Conservation (phyloP, 2,888 invertebrate species). For the Papilio protenor region DNA sequence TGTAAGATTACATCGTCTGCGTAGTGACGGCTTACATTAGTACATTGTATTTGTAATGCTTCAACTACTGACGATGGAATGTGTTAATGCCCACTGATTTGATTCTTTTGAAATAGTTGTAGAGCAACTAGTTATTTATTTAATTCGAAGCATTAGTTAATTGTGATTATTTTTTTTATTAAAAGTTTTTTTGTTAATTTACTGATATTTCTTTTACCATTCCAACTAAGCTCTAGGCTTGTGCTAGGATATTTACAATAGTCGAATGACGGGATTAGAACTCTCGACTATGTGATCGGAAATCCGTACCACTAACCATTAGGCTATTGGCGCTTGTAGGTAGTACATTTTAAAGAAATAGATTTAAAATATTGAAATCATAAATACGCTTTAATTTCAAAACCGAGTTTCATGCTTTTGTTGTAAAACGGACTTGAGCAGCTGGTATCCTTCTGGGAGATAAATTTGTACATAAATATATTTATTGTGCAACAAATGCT, state of each 20-base stretch:
- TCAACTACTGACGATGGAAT: constrained; percentile 6
- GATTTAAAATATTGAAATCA: no score
- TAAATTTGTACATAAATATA: constrained; percentile 23
- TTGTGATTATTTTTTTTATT: no score
- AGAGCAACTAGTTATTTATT: background rate
- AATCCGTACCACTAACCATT: no score
- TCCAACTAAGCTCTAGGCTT: no score
- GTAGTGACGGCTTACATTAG: background rate
- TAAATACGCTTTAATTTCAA: background rate
- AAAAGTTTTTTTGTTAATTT: no score
- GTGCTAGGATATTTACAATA: no score
- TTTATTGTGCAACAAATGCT: constrained; percentile 55
- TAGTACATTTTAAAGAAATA: no score
- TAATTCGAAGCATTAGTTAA: no score
- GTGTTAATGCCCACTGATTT: constrained; percentile 11
- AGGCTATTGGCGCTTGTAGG: no score
- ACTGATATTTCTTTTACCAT: no score
- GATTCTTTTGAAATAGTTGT: background rate
- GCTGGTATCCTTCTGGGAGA: constrained; percentile 19
- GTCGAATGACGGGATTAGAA: no score
- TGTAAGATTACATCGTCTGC: background rate
- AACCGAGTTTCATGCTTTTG: background rate
- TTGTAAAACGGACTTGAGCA: background rate
- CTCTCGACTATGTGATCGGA: no score
- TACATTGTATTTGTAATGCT: constrained; percentile 15